These are phyloP conservation scores for Ia io DNA, from an alignment of 2,113 vertebrate species.

Conservation along the genomic window DNA sequence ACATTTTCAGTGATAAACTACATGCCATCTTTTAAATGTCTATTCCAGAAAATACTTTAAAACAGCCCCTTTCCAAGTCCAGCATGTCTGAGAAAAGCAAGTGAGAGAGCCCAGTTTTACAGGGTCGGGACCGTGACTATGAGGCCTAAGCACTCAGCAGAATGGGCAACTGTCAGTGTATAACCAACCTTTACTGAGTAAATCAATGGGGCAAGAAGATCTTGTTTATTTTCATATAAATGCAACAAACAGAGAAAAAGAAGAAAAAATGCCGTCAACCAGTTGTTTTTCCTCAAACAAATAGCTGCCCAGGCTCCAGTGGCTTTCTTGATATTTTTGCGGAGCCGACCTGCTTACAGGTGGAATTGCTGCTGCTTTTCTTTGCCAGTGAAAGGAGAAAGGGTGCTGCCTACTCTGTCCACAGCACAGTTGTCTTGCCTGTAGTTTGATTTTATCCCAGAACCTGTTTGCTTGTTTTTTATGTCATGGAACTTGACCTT, in stretches of 20 bases:
- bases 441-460: not conserved
- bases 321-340: not conserved
- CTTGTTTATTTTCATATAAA: not conserved
- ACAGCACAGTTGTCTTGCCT: not conserved
- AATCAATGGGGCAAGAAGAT: slow-evolving; percentile 26
- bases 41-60: not conserved
- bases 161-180: not conserved
- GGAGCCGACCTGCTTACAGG: not conserved
- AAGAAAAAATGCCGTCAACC: not conserved
- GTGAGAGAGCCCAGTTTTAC: not conserved
- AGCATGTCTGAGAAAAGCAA: not conserved
- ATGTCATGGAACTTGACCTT: not conserved
- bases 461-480: not conserved
- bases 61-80: not conserved
- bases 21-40: not conserved
- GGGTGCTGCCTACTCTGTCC: not conserved
- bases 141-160: too few species aligned
- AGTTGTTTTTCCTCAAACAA: not conserved
- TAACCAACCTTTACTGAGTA: not conserved
- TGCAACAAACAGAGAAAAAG: not conserved
- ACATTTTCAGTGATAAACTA: not conserved
- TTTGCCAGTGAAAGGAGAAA: not conserved
- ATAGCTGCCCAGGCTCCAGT: not conserved
- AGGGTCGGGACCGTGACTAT: not conserved
- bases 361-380: not conserved